phyloP scores from a whole-genome alignment of 2,888 invertebrate genomes.

The Euzophera pinguis region DNA sequence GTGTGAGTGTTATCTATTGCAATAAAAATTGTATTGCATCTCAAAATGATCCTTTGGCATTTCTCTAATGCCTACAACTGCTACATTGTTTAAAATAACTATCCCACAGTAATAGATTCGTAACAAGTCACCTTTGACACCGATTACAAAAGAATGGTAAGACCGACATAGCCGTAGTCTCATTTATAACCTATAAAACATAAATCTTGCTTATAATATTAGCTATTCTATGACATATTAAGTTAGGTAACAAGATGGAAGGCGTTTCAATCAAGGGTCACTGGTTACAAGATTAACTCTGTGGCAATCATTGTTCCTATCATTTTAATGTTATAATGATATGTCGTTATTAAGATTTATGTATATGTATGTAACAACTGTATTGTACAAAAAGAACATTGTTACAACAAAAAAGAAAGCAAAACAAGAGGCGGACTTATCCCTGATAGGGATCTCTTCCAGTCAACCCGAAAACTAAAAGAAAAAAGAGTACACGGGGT shows the following conservation, averaged over 20 bases:
- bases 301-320: background rate
- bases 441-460: too few species aligned
- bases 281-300: background rate
- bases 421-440: too few species aligned
- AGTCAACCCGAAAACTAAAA: too few species aligned
- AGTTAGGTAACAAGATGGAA: background rate
- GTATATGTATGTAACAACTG: too few species aligned
- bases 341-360: background rate
- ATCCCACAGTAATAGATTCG: background rate
- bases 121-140: background rate
- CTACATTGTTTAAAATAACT: background rate
- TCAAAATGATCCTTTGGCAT: too few species aligned
- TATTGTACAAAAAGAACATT: too few species aligned
- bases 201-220: too few species aligned
- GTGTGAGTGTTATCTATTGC: too few species aligned
- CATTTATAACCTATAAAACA: background rate
- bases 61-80: too few species aligned
- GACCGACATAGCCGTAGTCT: background rate
- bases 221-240: background rate
- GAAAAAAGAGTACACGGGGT: too few species aligned
- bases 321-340: background rate
- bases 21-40: too few species aligned
- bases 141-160: background rate
- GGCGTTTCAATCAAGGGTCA: conserved; percentile 1
- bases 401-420: too few species aligned